A percentile compares a stretch with the other conserved stretches of the same genome.
phyloP scores from a whole-genome alignment of 2,113 vertebrate species.

The Perca fluviatilis region DNA sequence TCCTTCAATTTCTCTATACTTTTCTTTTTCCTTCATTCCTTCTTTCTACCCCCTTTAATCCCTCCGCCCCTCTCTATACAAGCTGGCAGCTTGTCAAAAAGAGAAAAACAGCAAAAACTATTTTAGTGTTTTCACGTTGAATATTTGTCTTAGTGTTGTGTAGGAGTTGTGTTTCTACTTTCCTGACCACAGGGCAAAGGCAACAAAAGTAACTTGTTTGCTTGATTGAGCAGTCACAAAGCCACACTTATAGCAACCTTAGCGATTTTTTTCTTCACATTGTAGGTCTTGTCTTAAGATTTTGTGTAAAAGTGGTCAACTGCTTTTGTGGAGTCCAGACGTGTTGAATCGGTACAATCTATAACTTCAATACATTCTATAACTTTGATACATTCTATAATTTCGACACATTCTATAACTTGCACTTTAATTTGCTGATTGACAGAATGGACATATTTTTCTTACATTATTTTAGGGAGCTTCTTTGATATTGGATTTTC shows the following conservation, averaged over 20 bases:
- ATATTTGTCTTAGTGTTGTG: neutral
- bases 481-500: neutral
- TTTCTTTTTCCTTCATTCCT: conserved; percentile 17
- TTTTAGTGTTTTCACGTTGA: neutral
- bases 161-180: neutral
- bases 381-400: neutral
- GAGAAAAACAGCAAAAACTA: neutral
- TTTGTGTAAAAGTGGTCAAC: neutral
- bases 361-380: too few species aligned
- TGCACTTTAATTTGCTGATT: neutral
- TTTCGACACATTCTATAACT: too few species aligned
- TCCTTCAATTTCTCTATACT: conserved; percentile 48
- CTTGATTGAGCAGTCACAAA: neutral
- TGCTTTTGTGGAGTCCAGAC: neutral
- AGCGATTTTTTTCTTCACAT: neutral
- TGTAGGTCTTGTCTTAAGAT: too few species aligned
- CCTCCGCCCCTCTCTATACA: neutral
- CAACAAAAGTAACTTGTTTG: neutral
- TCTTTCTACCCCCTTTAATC: neutral
- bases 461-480: neutral
- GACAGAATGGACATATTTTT: neutral
- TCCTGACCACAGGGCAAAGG: too few species aligned
- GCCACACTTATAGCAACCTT: neutral
- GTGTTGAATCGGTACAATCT: neutral
- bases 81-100: neutral